Evolutionary conservation across 2,888 invertebrate species (phyloP), one percentile per base, ranked within the genome.

Genomic region (Maniola hyperantus): DNA sequence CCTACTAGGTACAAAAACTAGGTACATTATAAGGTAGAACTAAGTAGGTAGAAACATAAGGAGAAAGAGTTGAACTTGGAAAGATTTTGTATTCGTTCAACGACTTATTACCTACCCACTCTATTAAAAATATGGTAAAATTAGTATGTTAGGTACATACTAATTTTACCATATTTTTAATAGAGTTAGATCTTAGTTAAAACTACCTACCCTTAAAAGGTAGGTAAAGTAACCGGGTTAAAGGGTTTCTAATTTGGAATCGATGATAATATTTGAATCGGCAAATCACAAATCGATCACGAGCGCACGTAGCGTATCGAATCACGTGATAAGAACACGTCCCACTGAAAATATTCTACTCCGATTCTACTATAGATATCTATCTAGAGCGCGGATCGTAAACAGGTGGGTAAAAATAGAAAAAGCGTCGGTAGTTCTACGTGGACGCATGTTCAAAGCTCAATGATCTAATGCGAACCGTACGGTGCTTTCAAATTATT

Each of bases 371-470:
- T 55, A n/a, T n/a, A 55, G 36, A 70, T 66, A 67, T 66, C 65
- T 67, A 66, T 68, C 60, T 72, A 68, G 71, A 73, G 70, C 67
- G 69, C 58, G 46, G 58, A 61, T 57, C 39, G 68, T 71, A 72
- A 72, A 72, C 71, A 72, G 33, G 51, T 57, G 51, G 15, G 58
- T 69, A 71, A 69, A 69, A 71, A 71, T 71, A 71, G 71, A 69
- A 66, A n/a, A 61, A 67, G 44, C 61, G 53, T 57, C 54, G 58
- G 57, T 48, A 64, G 61, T 60, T 63, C 59, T 65, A 65, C 51
- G 60, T 65, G 34, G 55, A 65, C 64, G 68, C 34, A 36, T 64
- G 57, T 69, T 64, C 20, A 63, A 34, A 54, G 26, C 63, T 63
- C 39, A 63, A 55, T 63, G 54, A 63, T 63, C 63, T 55, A 51